phyloP scores from a whole-genome alignment of 2,888 invertebrate genomes.

The Drosophila paramelanica region DNA sequence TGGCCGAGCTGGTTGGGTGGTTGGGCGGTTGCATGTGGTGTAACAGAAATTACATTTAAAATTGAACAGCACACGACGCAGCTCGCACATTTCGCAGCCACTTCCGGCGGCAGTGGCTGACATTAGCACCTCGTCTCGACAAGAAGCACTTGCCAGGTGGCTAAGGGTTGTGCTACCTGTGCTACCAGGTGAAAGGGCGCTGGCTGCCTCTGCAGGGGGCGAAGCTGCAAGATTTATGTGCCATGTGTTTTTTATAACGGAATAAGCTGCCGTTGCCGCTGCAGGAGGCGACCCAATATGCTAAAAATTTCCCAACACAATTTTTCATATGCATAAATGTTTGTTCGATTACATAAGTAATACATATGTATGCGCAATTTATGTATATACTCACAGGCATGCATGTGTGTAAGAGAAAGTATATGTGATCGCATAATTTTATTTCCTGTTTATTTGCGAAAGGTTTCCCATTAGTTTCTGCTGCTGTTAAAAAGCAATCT shows the following conservation, averaged over 20 bases:
- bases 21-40: slow-evolving; percentile 11
- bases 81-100: slow-evolving; percentile 57
- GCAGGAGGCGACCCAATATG: slow-evolving; percentile 65
- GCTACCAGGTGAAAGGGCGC: background rate
- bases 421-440: slow-evolving; percentile 14
- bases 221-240: slow-evolving; percentile 68
- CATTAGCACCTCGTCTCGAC: slow-evolving; percentile 73
- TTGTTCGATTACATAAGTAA: slow-evolving; percentile 42
- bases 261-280: slow-evolving; percentile 30
- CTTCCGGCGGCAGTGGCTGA: slow-evolving; percentile 62
- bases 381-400: background rate
- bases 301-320: slow-evolving; percentile 65
- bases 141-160: slow-evolving; percentile 53
- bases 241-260: slow-evolving; percentile 63
- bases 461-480: slow-evolving; percentile 26
- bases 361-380: slow-evolving; percentile 4
- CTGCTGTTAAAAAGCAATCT: slow-evolving; percentile 57
- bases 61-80: slow-evolving; percentile 65
- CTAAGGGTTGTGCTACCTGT: slow-evolving; percentile 27
- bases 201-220: background rate
- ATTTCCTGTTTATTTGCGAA: slow-evolving; percentile 34
- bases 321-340: slow-evolving; percentile 66
- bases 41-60: slow-evolving; percentile 73
- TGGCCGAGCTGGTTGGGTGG: slow-evolving; percentile 9
- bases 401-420: background rate